Percentiles rank a stretch among this genome's conserved stretches.
Evolutionary conservation across 2,797 vertebrate species (phyloP).

Genomic region (Premnoplex brunnescens): DNA sequence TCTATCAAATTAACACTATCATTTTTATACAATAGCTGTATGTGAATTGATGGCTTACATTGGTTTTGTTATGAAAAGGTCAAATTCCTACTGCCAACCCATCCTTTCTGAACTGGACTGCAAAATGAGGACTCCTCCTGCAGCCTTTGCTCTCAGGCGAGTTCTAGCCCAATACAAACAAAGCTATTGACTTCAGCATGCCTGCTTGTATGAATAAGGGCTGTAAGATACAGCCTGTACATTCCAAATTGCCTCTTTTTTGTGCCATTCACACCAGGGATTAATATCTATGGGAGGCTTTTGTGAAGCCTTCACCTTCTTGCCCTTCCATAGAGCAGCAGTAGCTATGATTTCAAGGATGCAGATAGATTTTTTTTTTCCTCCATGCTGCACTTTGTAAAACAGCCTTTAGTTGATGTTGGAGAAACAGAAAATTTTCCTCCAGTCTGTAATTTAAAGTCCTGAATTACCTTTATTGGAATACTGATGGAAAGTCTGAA

Average conservation of each 20-base stretch:
- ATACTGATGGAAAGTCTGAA: background rate
- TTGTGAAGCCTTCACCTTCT: slow-evolving; percentile 20
- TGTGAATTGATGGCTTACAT: background rate
- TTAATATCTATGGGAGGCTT: slow-evolving; percentile 34
- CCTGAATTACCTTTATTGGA: background rate
- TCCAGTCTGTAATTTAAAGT: slow-evolving; percentile 14
- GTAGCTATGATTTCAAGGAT: slow-evolving; percentile 28
- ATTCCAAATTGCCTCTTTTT: slow-evolving; percentile 36
- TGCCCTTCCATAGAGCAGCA: slow-evolving; percentile 13
- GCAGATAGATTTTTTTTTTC: background rate
- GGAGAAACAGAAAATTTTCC: slow-evolving; percentile 3
- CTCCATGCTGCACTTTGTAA: background rate
- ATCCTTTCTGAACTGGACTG: background rate
- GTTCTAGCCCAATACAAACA: slow-evolving; percentile 12
- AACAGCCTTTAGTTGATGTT: background rate
- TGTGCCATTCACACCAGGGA: slow-evolving; percentile 20
- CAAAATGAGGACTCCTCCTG: background rate
- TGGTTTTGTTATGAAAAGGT: background rate
- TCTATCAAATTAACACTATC: background rate
- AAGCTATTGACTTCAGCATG: background rate
- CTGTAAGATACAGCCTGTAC: slow-evolving; percentile 14
- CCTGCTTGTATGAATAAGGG: slow-evolving; percentile 7
- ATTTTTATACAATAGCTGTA: background rate
- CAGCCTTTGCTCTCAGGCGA: background rate
- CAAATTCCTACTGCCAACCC: background rate